Percentiles rank a stretch among this genome's conserved stretches.
These are phyloP conservation scores for Lepus europaeus DNA, from an alignment of 2,113 vertebrate species.

Conservation along the genomic window DNA sequence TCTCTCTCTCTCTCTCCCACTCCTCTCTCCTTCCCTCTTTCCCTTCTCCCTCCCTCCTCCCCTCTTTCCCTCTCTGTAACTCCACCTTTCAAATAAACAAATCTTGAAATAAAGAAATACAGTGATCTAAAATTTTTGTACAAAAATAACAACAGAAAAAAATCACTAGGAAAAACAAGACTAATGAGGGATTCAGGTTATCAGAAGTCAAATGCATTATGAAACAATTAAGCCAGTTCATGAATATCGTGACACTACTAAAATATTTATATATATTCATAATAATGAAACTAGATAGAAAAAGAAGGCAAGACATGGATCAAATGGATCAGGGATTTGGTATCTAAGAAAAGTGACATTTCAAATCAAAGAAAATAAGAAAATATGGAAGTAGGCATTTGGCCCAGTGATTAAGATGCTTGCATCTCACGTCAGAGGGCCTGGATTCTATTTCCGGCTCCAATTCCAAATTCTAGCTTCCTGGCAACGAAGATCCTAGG, in stretches of 20 bases:
- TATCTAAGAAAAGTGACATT: not conserved
- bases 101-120: not conserved
- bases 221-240: not conserved
- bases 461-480: too few species aligned
- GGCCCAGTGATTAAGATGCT: too few species aligned
- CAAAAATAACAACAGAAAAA: not conserved
- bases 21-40: too few species aligned
- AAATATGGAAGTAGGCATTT: not conserved
- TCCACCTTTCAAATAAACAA: too few species aligned
- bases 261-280: not conserved
- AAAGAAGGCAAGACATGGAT: not conserved
- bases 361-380: slow-evolving; percentile 27
- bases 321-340: not conserved
- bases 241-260: not conserved
- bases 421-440: too few species aligned
- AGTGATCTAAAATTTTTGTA: not conserved
- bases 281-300: not conserved
- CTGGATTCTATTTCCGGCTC: too few species aligned
- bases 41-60: too few species aligned
- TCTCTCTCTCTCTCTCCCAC: too few species aligned
- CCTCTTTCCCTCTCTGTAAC: too few species aligned
- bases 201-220: not conserved
- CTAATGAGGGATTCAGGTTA: not conserved
- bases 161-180: not conserved
- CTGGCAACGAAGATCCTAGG: too few species aligned